phyloP scores from a whole-genome alignment of 2,888 invertebrate genomes.

The Hemistola chrysoprasaria region DNA sequence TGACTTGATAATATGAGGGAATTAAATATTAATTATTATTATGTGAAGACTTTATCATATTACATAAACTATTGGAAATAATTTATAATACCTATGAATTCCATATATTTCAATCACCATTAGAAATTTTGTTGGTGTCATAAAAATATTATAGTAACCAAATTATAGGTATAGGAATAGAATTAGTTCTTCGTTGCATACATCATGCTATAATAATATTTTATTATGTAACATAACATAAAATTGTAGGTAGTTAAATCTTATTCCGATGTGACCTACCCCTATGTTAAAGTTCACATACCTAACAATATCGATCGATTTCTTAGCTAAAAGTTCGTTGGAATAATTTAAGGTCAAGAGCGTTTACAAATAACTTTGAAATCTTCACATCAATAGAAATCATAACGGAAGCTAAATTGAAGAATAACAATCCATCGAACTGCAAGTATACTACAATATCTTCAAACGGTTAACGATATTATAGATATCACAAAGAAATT shows the following conservation, averaged over 20 bases:
- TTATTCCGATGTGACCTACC: constrained; percentile 26
- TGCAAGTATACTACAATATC: constrained; percentile 41
- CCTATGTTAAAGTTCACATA: constrained; percentile 26
- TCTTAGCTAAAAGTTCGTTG: constrained; percentile 53
- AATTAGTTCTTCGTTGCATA: too few species aligned
- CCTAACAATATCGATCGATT: constrained; percentile 46
- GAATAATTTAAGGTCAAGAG: constrained; percentile 61
- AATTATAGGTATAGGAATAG: too few species aligned
- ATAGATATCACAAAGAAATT: constrained; percentile 58
- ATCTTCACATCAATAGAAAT: constrained; percentile 65
- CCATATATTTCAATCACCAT: too few species aligned
- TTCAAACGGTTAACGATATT: constrained; percentile 52
- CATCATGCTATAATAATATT: too few species aligned
- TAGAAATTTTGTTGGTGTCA: too few species aligned
- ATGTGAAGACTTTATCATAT: too few species aligned
- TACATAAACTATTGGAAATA: too few species aligned
- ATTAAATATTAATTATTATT: too few species aligned
- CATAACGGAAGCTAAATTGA: constrained; percentile 70
- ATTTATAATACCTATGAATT: too few species aligned
- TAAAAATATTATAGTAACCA: too few species aligned
- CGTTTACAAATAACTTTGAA: constrained; percentile 42
- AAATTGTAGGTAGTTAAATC: background rate
- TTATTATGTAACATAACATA: too few species aligned
- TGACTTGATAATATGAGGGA: too few species aligned
- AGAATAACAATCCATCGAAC: constrained; percentile 69